Evolutionary conservation across 37 sponge, comb jelly and placozoan genomes (phyloP).

Genomic region (Geodia barretti): DNA sequence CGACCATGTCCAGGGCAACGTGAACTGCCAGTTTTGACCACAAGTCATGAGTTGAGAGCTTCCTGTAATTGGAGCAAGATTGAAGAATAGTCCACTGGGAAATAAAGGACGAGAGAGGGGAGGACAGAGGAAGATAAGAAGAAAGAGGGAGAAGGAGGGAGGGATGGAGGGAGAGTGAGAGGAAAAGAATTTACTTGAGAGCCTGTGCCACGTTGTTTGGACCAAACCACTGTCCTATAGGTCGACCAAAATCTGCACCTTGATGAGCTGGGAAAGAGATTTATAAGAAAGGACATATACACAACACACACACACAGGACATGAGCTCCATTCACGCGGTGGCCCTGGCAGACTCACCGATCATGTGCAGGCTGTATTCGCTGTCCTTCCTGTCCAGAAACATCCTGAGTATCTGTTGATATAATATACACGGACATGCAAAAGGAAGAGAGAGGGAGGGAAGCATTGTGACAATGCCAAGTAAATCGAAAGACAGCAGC

Average conservation of each 20-base stretch:
- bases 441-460: conserved; percentile 1
- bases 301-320: background rate
- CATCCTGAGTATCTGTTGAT: conserved; percentile 84
- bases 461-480: too few relatives aligned
- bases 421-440: too few relatives aligned
- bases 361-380: conserved; percentile 93
- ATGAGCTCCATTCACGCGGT: background rate
- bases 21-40: conserved; percentile 88
- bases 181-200: conserved; percentile 75
- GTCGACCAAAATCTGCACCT: conserved; percentile 81
- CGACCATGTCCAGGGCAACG: conserved; percentile 96
- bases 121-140: too few relatives aligned
- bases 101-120: too few relatives aligned
- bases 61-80: too few relatives aligned
- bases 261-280: conserved; percentile 47
- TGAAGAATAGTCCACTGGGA: too few relatives aligned
- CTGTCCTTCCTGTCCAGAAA: conserved; percentile 89
- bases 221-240: conserved; percentile 95
- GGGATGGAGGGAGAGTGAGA: too few relatives aligned
- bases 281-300: too few relatives aligned
- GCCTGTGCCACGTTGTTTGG: conserved; percentile 98
- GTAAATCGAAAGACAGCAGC: too few relatives aligned
- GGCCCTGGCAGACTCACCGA: conserved; percentile 45
- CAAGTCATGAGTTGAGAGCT: conserved; percentile 75
- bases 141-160: too few relatives aligned